These are phyloP conservation scores for Coregonus suidteri DNA, from an alignment of 2,797 vertebrate genomes.

Conservation along the genomic window DNA sequence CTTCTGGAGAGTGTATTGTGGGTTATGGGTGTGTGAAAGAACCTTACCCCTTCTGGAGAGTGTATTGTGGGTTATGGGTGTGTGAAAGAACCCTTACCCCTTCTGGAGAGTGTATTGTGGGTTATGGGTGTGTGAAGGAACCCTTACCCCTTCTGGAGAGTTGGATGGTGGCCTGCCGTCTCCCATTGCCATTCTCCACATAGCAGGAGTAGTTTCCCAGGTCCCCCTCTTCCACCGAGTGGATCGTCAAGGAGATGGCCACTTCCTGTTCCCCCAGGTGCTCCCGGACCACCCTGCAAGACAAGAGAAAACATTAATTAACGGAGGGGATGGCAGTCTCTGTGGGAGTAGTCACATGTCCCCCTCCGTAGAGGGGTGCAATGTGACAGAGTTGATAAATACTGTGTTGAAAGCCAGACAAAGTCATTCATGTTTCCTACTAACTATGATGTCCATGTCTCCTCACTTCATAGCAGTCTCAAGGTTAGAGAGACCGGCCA, in stretches of 20 bases:
- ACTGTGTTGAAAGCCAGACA: no score
- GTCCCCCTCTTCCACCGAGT: conserved; percentile 92
- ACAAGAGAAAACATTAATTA: conserved; percentile 18
- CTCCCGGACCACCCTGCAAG: conserved; percentile 87
- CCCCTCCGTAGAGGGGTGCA: background rate
- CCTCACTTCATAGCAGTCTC: no score
- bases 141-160: conserved; percentile 90
- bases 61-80: no score
- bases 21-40: no score
- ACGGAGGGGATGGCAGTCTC: background rate
- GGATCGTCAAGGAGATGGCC: conserved; percentile 93
- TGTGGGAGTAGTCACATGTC: background rate
- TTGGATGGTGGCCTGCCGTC: conserved; percentile 90
- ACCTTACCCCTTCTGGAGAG: no score
- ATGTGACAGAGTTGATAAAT: background rate
- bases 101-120: no score
- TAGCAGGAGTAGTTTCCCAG: conserved; percentile 98
- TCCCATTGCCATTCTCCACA: conserved; percentile 94
- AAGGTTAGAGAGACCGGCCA: background rate
- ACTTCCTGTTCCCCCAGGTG: conserved; percentile 98
- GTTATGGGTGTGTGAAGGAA: background rate
- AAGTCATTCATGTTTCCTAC: no score
- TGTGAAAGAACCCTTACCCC: no score
- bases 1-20: no score
- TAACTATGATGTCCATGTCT: no score